Evolutionary conservation across 1,140 invertebrate species (phyloP).

Genomic region (Drosophila sp.): DNA sequence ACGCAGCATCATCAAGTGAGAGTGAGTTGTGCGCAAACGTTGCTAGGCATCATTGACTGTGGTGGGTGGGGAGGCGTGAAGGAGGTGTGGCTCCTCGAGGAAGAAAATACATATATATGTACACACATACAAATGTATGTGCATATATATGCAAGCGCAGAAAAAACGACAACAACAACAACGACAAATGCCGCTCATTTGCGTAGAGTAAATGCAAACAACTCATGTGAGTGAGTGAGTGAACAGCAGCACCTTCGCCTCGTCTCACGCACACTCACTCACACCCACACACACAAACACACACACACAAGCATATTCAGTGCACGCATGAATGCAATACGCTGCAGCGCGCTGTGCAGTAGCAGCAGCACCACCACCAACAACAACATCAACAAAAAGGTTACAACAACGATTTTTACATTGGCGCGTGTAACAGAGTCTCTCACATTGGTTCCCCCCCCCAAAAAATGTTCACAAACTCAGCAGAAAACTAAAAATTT

Average conservation of each 20-base stretch:
- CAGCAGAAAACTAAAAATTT: too few species aligned
- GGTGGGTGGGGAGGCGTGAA: not conserved
- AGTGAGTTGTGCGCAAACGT: slow-evolving; percentile 64
- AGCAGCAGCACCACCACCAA: not conserved
- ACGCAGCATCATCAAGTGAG: slow-evolving; percentile 69
- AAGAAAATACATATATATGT: slow-evolving; percentile 10
- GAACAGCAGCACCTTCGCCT: slow-evolving; percentile 27
- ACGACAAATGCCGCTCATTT: slow-evolving; percentile 70
- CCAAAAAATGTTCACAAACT: not conserved
- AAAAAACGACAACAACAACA: slow-evolving; percentile 58
- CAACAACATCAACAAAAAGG: slow-evolving; percentile 28
- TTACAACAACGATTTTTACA: slow-evolving; percentile 44
- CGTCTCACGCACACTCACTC: slow-evolving; percentile 17
- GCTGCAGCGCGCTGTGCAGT: slow-evolving; percentile 19
- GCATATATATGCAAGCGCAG: slow-evolving; percentile 15
- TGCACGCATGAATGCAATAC: slow-evolving; percentile 67
- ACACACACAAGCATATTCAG: slow-evolving; percentile 39
- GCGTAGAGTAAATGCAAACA: slow-evolving; percentile 79
- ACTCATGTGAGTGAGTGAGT: slow-evolving; percentile 46
- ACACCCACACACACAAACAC: slow-evolving; percentile 27
- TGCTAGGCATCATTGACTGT: slow-evolving; percentile 16
- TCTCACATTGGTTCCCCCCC: slow-evolving; percentile 24
- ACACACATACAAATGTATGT: too few species aligned
- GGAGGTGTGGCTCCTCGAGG: slow-evolving; percentile 4
- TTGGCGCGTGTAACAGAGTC: slow-evolving; percentile 60